Evolutionary conservation across 2,113 vertebrate genomes (phyloP).

Genomic region (Muntiacus reevesi): DNA sequence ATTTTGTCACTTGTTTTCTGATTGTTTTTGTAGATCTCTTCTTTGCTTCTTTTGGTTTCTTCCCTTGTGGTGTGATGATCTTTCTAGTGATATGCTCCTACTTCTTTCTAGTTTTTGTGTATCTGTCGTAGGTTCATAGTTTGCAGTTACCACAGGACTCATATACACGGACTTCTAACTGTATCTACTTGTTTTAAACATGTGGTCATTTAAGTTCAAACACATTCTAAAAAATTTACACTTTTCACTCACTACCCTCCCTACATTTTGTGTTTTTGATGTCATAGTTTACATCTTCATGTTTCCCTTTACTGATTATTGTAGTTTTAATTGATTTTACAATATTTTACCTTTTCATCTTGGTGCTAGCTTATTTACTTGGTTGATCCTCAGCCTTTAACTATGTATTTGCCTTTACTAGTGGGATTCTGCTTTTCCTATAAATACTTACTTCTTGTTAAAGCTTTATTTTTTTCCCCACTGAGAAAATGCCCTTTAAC

Average conservation of each 20-base stretch:
- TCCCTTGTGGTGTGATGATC: not conserved
- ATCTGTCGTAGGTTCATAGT: not conserved
- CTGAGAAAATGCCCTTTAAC: not conserved
- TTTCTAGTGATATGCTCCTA: not conserved
- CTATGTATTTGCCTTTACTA: not conserved
- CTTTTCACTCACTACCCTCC: not conserved
- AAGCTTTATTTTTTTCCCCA: not conserved
- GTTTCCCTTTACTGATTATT: not conserved
- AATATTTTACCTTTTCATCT: not conserved
- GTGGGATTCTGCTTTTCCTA: not conserved
- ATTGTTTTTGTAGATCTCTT: not conserved
- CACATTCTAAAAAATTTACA: not conserved
- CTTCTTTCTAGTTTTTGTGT: not conserved
- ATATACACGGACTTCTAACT: not conserved
- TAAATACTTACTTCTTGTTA: not conserved
- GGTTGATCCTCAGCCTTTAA: not conserved
- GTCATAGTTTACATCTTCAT: not conserved
- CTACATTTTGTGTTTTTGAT: not conserved
- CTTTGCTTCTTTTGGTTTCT: not conserved
- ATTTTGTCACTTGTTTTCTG: not conserved
- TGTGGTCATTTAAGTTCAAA: not conserved
- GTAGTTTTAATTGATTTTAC: not conserved
- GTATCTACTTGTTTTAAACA: not conserved
- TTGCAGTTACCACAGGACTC: not conserved
- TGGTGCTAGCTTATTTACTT: not conserved